Conservation (phyloP, 2,797 vertebrate genomes). For the Periparus ater region DNA sequence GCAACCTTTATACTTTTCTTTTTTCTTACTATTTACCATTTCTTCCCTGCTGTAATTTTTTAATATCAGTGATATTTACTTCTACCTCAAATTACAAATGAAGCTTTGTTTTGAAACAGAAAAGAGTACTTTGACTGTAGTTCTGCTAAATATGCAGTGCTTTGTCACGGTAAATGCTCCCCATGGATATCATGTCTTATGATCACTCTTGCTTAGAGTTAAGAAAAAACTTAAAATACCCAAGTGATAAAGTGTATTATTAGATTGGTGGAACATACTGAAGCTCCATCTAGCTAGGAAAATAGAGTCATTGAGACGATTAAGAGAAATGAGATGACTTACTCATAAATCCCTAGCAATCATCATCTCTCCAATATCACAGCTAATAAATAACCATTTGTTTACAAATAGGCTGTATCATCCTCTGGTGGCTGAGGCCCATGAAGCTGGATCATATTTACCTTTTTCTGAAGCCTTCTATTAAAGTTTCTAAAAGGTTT, state of each 20-base stretch:
- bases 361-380: not conserved
- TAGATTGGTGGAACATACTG: not conserved
- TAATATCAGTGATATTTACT: not conserved
- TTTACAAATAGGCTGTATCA: slow-evolving; percentile 26
- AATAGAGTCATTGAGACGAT: not conserved
- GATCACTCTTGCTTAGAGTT: not conserved
- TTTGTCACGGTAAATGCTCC: slow-evolving; percentile 6
- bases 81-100: not conserved
- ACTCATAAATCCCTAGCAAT: not conserved
- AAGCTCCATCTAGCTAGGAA: not conserved
- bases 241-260: not conserved
- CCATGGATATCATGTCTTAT: not conserved
- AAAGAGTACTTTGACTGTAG: not conserved
- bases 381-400: slow-evolving; percentile 28
- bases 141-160: not conserved
- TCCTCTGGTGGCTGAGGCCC: not conserved
- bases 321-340: slow-evolving; percentile 11
- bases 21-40: not conserved
- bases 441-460: not conserved
- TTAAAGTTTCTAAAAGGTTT: not conserved
- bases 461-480: not conserved
- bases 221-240: not conserved
- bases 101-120: not conserved
- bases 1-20: not conserved
- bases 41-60: not conserved